Conservation (phyloP, 2,113 vertebrate species). For the Cercocebus atys region DNA sequence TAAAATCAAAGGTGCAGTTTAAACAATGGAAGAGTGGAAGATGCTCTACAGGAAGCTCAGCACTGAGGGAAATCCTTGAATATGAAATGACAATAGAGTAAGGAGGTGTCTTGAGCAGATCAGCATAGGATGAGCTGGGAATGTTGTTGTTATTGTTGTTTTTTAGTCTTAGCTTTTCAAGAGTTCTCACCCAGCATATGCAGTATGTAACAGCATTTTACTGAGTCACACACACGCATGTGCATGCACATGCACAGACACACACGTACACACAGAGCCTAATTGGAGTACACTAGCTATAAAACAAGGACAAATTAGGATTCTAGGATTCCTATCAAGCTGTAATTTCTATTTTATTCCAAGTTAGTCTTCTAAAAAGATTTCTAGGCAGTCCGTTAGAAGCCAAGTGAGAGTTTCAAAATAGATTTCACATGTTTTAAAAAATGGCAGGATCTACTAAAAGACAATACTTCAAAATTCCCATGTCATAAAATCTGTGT, state of each 20-base stretch:
- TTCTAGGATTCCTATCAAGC: neutral
- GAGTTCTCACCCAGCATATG: neutral
- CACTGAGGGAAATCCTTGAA: too few species aligned
- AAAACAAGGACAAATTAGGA: neutral
- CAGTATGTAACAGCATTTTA: neutral
- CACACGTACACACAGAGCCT: neutral
- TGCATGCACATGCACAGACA: neutral
- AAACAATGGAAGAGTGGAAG: neutral
- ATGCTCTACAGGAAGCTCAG: neutral
- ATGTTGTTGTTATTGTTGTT: neutral
- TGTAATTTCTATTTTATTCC: neutral
- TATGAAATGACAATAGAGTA: neutral
- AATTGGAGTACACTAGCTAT: neutral
- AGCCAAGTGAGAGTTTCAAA: slow-evolving; percentile 7
- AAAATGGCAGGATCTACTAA: neutral
- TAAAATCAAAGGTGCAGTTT: neutral
- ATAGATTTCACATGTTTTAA: slow-evolving; percentile 7
- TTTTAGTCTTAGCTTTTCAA: neutral
- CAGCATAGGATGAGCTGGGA: neutral
- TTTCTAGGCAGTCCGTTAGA: slow-evolving; percentile 26
- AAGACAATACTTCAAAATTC: neutral
- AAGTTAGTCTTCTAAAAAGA: slow-evolving; percentile 3
- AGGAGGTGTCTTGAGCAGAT: neutral
- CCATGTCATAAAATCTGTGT: neutral
- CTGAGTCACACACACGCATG: neutral